Evolutionary conservation across 2,797 vertebrate species (phyloP).

Genomic region (Epinephelus malabaricus): DNA sequence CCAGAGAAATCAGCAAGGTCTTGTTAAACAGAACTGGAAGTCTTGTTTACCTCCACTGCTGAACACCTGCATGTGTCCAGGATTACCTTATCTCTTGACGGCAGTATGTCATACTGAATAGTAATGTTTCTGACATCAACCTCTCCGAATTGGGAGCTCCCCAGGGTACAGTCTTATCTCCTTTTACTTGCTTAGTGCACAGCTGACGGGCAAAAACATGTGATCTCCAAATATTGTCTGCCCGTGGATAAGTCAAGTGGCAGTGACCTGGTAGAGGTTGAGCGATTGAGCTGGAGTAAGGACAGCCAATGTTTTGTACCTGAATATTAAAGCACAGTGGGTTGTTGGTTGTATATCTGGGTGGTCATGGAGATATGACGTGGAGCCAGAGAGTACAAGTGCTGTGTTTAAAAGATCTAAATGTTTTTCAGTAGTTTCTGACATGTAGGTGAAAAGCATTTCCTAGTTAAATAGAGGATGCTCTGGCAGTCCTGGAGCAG

Average conservation of each 20-base stretch:
- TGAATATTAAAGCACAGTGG: background rate
- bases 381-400: too few relatives aligned
- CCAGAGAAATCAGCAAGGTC: background rate
- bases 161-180: background rate
- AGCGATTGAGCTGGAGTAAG: background rate
- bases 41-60: conserved; percentile 14
- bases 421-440: background rate
- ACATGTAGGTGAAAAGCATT: background rate
- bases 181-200: conserved; percentile 1
- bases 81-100: conserved; percentile 15
- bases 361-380: background rate
- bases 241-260: background rate
- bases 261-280: background rate
- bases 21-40: background rate
- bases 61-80: background rate
- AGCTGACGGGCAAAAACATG: background rate
- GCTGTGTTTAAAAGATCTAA: background rate
- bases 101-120: conserved; percentile 21
- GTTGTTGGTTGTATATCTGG: background rate
- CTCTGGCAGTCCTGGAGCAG: background rate
- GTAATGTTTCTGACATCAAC: conserved; percentile 7
- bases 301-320: too few relatives aligned
- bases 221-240: conserved; percentile 6
- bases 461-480: background rate
- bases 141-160: background rate